Conservation (phyloP, 2,797 vertebrate species). For the Acrossocheilus fasciatus region DNA sequence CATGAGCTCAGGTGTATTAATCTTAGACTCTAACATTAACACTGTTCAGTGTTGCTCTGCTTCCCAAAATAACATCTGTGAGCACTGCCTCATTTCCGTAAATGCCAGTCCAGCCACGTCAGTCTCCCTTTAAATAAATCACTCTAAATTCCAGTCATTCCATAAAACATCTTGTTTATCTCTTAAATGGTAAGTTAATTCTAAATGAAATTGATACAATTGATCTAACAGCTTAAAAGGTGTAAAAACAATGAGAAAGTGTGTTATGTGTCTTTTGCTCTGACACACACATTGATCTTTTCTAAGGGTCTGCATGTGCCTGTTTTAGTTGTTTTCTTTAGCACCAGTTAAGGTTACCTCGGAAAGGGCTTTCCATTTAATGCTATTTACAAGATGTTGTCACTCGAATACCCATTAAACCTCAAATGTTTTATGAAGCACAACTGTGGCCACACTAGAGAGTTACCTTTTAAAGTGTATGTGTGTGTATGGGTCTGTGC, state of each 20-base stretch:
- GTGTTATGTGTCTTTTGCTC: background rate
- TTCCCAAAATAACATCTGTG: constrained; percentile 45
- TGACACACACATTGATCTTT: background rate
- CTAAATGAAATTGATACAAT: background rate
- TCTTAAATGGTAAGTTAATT: background rate
- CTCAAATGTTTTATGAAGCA: constrained; percentile 32
- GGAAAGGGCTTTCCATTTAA: constrained; percentile 28
- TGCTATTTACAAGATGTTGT: constrained; percentile 36
- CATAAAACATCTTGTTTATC: background rate
- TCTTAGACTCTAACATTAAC: constrained; percentile 11
- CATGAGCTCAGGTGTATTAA: constrained; percentile 3
- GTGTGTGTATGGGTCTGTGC: background rate
- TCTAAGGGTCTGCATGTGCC: background rate
- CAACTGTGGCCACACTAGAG: constrained; percentile 17
- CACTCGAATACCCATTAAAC: constrained; percentile 16
- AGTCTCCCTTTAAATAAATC: constrained; percentile 20
- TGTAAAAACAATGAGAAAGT: constrained; percentile 5
- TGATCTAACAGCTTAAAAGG: background rate
- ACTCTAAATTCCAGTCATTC: constrained; percentile 20
- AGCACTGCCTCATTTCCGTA: background rate
- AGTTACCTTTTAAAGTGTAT: background rate
- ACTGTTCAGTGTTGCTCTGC: constrained; percentile 7
- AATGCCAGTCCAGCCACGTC: background rate
- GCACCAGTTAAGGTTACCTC: background rate
- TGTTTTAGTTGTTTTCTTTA: constrained; percentile 26